Conservation (phyloP, 2,888 invertebrate genomes). For the Ethmia dodecea region DNA sequence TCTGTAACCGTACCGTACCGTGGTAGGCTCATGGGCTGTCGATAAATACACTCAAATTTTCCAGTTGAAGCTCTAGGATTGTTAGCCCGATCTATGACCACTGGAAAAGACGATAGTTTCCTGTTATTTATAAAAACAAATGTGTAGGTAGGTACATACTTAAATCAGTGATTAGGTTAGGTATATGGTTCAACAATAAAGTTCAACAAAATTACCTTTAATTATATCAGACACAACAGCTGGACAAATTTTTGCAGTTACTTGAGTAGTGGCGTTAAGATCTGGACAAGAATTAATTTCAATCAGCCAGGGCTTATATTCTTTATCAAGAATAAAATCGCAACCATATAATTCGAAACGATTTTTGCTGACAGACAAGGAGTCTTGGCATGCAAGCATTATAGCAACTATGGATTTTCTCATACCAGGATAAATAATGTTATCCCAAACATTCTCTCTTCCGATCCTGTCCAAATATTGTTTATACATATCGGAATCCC, state of each 20-base stretch:
- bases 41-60: conserved; percentile 76
- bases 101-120: too few species aligned
- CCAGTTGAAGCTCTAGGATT: conserved; percentile 71
- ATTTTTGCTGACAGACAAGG: conserved; percentile 80
- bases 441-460: conserved; percentile 81
- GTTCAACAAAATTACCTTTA: conserved; percentile 81
- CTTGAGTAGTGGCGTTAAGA: conserved; percentile 87
- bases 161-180: not conserved
- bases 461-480: conserved; percentile 77
- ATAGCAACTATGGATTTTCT: conserved; percentile 88
- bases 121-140: too few species aligned
- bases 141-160: not conserved
- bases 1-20: conserved; percentile 39
- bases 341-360: conserved; percentile 95
- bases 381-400: conserved; percentile 87
- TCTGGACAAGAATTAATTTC: conserved; percentile 96
- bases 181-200: not conserved
- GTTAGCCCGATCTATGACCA: conserved; percentile 67
- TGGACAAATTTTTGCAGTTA: conserved; percentile 90
- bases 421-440: conserved; percentile 90
- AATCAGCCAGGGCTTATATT: conserved; percentile 91
- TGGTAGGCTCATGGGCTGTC: conserved; percentile 50
- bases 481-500: conserved; percentile 86
- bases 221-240: conserved; percentile 89
- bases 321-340: conserved; percentile 93